phyloP scores from a whole-genome alignment of 1,140 invertebrate genomes.

The Pygmarrhopalites habei region DNA sequence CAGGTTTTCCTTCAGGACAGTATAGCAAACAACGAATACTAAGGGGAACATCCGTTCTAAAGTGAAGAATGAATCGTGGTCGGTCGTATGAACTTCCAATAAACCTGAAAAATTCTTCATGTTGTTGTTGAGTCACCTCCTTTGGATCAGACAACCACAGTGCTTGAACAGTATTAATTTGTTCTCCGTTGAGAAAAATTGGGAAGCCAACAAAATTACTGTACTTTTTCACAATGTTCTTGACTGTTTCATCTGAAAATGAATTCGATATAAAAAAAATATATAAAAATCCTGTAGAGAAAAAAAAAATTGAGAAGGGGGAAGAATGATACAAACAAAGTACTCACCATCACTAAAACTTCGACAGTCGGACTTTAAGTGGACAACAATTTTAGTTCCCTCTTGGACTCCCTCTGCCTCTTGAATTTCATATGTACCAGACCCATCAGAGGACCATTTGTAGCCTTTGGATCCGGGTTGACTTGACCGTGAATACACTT shows the following conservation, averaged over 20 bases:
- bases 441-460: conserved; percentile 83
- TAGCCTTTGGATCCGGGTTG: conserved; percentile 56
- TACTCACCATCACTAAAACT: conserved; percentile 89
- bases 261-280: no score
- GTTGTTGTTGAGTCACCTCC: conserved; percentile 73
- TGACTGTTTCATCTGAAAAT: conserved; percentile 70
- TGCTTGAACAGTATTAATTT: conserved; percentile 71
- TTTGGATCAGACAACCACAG: conserved; percentile 90
- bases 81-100: conserved; percentile 75
- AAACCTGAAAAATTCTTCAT: conserved; percentile 85
- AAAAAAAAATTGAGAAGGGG: no score
- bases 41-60: conserved; percentile 79
- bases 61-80: conserved; percentile 76
- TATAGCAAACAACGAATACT: conserved; percentile 87
- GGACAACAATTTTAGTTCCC: conserved; percentile 88
- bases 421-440: conserved; percentile 80
- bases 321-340: no score
- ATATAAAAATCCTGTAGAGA: no score
- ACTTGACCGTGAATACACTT: conserved; percentile 72
- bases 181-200: conserved; percentile 81
- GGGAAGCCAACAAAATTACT: conserved; percentile 94
- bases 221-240: conserved; percentile 89
- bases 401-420: conserved; percentile 71
- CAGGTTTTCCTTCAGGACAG: conserved; percentile 80
- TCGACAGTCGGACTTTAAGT: conserved; percentile 75